Conservation (phyloP, 2,113 vertebrate genomes). For the Symphodus melops region DNA sequence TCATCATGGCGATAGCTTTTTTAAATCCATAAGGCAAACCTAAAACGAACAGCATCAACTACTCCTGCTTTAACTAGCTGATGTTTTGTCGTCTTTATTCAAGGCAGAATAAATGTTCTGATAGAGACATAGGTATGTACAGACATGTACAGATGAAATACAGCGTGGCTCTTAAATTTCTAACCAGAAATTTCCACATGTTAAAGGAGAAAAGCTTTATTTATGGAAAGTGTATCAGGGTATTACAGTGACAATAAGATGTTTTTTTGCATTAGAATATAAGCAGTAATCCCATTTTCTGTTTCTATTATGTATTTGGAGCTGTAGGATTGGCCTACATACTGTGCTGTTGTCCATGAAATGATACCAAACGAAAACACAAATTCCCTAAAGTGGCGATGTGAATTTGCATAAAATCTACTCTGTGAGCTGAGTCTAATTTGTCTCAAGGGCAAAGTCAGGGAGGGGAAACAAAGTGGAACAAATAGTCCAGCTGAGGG, state of each 20-base stretch:
- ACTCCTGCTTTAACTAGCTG: too few relatives aligned
- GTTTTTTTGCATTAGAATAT: conserved; percentile 15
- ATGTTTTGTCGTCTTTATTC: too few relatives aligned
- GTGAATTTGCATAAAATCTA: conserved; percentile 18
- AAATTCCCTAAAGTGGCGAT: background rate
- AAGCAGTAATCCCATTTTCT: conserved; percentile 21
- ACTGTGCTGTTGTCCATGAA: background rate
- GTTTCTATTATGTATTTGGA: background rate
- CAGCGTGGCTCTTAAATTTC: too few relatives aligned
- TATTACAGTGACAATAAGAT: background rate
- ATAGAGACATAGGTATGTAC: too few relatives aligned
- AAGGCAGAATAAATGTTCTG: too few relatives aligned
- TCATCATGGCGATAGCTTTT: too few relatives aligned
- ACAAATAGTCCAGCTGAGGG: background rate
- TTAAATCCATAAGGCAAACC: too few relatives aligned
- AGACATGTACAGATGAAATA: too few relatives aligned
- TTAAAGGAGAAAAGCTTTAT: background rate
- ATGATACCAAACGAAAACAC: background rate
- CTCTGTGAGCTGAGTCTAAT: background rate
- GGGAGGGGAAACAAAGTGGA: background rate
- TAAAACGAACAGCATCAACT: too few relatives aligned
- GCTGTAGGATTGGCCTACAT: conserved; percentile 13
- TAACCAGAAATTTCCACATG: background rate
- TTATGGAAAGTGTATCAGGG: background rate
- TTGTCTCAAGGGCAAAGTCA: background rate